Evolutionary conservation across 1,140 invertebrate species (phyloP).

Genomic region (Mya arenaria): DNA sequence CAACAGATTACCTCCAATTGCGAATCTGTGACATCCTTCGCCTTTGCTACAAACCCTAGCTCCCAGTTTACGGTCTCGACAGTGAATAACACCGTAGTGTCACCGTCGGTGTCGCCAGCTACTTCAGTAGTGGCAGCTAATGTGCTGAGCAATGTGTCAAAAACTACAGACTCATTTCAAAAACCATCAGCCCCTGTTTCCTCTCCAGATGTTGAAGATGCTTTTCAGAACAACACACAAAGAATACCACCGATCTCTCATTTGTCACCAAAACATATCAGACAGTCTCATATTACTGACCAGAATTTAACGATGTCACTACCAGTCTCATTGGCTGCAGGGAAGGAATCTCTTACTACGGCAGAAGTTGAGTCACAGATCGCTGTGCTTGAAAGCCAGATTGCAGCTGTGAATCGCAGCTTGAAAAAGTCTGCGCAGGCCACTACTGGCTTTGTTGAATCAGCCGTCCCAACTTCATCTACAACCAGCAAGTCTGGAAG

Average conservation of each 20-base stretch:
- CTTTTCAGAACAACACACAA: slow-evolving; percentile 25
- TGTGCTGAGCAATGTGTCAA: slow-evolving; percentile 7
- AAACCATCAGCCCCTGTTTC: slow-evolving; percentile 21
- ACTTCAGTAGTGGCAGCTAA: slow-evolving; percentile 20
- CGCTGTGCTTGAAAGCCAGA: slow-evolving; percentile 44
- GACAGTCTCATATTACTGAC: slow-evolving; percentile 33
- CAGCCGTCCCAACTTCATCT: slow-evolving; percentile 20
- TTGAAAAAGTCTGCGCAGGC: slow-evolving; percentile 28
- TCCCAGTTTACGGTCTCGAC: slow-evolving; percentile 40
- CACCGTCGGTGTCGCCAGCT: slow-evolving; percentile 42
- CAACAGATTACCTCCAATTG: slow-evolving; percentile 46
- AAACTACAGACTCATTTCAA: slow-evolving; percentile 37
- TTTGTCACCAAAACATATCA: slow-evolving; percentile 53
- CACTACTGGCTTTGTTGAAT: slow-evolving; percentile 14
- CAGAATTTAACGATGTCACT: slow-evolving; percentile 47
- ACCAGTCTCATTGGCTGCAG: slow-evolving; percentile 38
- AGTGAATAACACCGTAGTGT: slow-evolving; percentile 43
- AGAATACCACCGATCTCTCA: slow-evolving; percentile 50
- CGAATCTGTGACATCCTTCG: slow-evolving; percentile 40
- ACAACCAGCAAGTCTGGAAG: slow-evolving; percentile 35
- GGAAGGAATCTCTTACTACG: slow-evolving; percentile 50
- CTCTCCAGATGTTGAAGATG: slow-evolving; percentile 23
- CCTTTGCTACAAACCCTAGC: slow-evolving; percentile 24
- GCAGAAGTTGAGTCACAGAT: slow-evolving; percentile 51
- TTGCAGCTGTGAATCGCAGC: slow-evolving; percentile 47